Evolutionary conservation across 2,113 vertebrate species (phyloP), one percentile per base, ranked within the genome.

Genomic region (Platichthys stellatus): DNA sequence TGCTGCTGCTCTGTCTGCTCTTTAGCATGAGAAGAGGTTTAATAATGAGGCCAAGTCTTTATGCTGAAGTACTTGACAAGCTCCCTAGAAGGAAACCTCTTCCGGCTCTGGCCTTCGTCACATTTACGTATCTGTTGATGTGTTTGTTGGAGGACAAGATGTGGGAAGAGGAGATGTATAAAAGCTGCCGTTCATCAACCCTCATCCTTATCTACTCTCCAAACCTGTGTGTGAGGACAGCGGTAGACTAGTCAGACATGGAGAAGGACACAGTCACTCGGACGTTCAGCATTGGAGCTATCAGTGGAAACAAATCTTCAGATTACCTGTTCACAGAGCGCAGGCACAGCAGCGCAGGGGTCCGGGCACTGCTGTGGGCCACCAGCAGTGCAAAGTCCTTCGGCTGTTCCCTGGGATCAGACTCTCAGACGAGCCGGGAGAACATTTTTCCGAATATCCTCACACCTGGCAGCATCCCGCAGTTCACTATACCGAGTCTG

Each of bases 401-500:
- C 0, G 85, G 89, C 1, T 83, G 83, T 59, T 91, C 90, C 5
- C 2, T 83, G 0, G 90, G 85, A 54, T 88, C 85, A 9, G 92
- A 92, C 59, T 81, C 45, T 10, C 84, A 80, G 65, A 74, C 73
- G 15, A 91, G 91, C 64, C 66, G 80, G 54, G 92, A 95, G 31
- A 92, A 75, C 66, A 64, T 91, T 56, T 91, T 80, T 78, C 72
- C 78, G 20, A 86, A 91, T 0, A 86, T 94, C 24, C 91, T 95
- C 87, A 95, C 94, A 0, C 95, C 94, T 0, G 88, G 92, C 26
- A 80, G 54, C 83, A 94, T 95, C 89, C 94, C 93, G 0, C 93
- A 86, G 87, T 96, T 96, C 5, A 92, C 92, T 1, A 93, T 96
- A 64, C 95, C 93, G 0, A 89, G 90, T 31, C 88, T 95, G 81